phyloP scores from a whole-genome alignment of 2,113 vertebrate genomes.

The Neogale vison region DNA sequence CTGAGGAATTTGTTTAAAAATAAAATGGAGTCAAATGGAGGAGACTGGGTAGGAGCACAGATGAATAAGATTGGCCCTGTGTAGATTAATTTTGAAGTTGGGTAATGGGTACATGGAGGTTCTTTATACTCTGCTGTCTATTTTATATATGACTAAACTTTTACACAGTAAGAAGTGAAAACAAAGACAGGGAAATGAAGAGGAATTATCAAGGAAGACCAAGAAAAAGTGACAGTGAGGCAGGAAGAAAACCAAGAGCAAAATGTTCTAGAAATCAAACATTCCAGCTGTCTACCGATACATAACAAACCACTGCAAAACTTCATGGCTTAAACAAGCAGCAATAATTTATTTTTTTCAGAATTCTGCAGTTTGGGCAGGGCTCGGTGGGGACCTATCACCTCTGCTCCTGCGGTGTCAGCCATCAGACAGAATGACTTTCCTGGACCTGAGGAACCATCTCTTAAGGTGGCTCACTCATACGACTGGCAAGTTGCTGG shows the following conservation, averaged over 20 bases:
- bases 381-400: neutral
- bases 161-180: slow-evolving; percentile 6
- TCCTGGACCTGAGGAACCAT: neutral
- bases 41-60: neutral
- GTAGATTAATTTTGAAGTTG: neutral
- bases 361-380: neutral
- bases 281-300: neutral
- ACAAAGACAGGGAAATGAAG: neutral
- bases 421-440: neutral
- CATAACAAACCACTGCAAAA: neutral
- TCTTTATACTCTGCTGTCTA: neutral
- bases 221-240: neutral
- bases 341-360: neutral
- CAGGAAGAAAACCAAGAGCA: neutral
- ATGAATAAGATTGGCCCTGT: neutral
- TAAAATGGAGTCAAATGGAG: neutral
- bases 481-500: neutral
- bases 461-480: neutral
- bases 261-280: neutral
- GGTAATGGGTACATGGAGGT: neutral
- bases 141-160: neutral
- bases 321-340: neutral
- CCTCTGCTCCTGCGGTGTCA: neutral
- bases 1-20: slow-evolving; percentile 23
- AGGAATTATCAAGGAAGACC: neutral